These are phyloP conservation scores for Drosophila asahinai DNA, from an alignment of 1,140 invertebrate genomes.

Conservation along the genomic window DNA sequence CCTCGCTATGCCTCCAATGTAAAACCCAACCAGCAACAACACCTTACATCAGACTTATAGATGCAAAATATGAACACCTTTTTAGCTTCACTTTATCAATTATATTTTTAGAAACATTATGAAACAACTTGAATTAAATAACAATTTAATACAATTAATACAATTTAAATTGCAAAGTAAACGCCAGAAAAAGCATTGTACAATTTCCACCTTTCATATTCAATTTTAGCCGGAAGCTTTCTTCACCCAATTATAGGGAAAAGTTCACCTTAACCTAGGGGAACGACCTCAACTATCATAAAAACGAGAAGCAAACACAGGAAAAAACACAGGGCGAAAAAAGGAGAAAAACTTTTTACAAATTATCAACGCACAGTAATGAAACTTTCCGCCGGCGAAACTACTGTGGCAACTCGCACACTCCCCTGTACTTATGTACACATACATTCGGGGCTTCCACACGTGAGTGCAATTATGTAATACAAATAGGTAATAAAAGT, in stretches of 20 bases:
- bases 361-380: slow-evolving; percentile 75
- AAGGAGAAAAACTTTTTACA: slow-evolving; percentile 61
- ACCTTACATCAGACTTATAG: too few species aligned
- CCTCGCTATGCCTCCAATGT: too few species aligned
- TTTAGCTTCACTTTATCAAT: too few species aligned
- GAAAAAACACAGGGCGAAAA: slow-evolving; percentile 4
- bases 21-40: too few species aligned
- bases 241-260: slow-evolving; percentile 4
- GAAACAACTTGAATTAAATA: neutral
- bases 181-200: neutral
- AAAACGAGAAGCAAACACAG: slow-evolving; percentile 1
- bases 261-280: slow-evolving; percentile 21
- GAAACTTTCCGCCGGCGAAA: slow-evolving; percentile 64
- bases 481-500: slow-evolving; percentile 79
- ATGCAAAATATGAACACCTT: too few species aligned
- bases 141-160: neutral
- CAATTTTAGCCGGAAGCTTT: neutral
- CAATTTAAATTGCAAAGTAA: too few species aligned
- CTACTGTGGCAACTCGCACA: slow-evolving; percentile 22
- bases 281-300: slow-evolving; percentile 2
- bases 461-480: slow-evolving; percentile 69
- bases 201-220: neutral
- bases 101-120: too few species aligned
- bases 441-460: slow-evolving; percentile 33
- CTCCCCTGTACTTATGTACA: slow-evolving; percentile 26